Conservation (phyloP, 2,888 invertebrate species). For the Chloroclysta siterata region DNA sequence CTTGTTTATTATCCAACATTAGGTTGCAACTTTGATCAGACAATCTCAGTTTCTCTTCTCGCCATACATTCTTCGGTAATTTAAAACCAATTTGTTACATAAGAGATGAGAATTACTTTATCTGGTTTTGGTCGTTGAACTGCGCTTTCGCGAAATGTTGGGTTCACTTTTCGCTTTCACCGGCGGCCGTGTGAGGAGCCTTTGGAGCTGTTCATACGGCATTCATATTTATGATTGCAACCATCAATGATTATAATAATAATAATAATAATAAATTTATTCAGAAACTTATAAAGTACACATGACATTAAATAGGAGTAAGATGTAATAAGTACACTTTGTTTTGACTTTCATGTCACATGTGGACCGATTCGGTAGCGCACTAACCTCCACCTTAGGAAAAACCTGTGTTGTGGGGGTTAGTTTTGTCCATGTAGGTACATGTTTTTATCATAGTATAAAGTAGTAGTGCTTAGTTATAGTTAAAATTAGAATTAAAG, state of each 20-base stretch:
- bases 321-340: no score
- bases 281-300: no score
- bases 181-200: slow-evolving; percentile 13
- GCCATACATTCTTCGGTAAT: slow-evolving; percentile 16
- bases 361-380: no score
- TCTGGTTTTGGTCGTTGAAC: slow-evolving; percentile 31
- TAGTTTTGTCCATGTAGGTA: no score
- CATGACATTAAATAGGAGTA: no score
- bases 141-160: slow-evolving; percentile 25
- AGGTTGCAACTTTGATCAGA: slow-evolving; percentile 2
- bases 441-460: no score
- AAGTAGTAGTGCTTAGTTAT: no score
- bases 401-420: no score
- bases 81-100: slow-evolving; percentile 27
- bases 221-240: slow-evolving; percentile 1
- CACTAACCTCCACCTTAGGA: no score
- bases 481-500: no score
- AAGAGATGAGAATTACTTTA: slow-evolving; percentile 29
- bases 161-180: slow-evolving; percentile 26
- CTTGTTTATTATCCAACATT: slow-evolving; percentile 3
- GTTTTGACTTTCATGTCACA: no score
- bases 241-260: neutral
- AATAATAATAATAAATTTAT: no score
- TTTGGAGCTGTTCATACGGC: slow-evolving; percentile 5
- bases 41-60: slow-evolving; percentile 18